Evolutionary conservation across 2,888 invertebrate genomes (phyloP).

Genomic region (Agapostemon virescens): DNA sequence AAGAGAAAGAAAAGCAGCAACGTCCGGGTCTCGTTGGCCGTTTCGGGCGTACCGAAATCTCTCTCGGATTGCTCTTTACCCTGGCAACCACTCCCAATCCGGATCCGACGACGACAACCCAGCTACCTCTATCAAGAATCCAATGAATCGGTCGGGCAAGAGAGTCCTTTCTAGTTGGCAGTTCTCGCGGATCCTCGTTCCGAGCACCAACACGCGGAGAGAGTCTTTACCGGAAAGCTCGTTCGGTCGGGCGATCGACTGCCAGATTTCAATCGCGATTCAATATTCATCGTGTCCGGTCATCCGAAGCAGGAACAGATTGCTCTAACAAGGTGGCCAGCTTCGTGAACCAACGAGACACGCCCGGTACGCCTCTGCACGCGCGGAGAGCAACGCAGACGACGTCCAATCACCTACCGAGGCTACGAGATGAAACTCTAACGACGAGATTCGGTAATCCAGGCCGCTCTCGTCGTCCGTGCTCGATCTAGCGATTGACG

Average conservation of each 20-base stretch:
- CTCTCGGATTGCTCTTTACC: not conserved
- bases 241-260: conserved; percentile 32
- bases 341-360: not conserved
- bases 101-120: conserved; percentile 4
- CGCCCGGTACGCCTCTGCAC: not conserved
- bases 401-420: not conserved
- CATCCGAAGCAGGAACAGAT: not conserved
- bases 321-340: not conserved
- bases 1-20: conserved; percentile 9
- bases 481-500: not conserved
- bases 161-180: conserved; percentile 72
- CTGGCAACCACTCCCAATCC: conserved; percentile 2
- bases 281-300: not conserved
- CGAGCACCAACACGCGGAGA: not conserved
- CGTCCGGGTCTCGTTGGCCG: conserved; percentile 15
- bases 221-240: not conserved
- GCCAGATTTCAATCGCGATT: not conserved
- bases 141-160: conserved; percentile 53
- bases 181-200: conserved; percentile 62
- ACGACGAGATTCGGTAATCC: no score
- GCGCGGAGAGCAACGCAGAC: not conserved
- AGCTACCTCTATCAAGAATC: conserved; percentile 26
- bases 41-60: conserved; percentile 21
- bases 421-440: not conserved
- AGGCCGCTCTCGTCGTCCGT: no score